Evolutionary conservation across 2,113 vertebrate genomes (phyloP).

Genomic region (Gila orcuttii): DNA sequence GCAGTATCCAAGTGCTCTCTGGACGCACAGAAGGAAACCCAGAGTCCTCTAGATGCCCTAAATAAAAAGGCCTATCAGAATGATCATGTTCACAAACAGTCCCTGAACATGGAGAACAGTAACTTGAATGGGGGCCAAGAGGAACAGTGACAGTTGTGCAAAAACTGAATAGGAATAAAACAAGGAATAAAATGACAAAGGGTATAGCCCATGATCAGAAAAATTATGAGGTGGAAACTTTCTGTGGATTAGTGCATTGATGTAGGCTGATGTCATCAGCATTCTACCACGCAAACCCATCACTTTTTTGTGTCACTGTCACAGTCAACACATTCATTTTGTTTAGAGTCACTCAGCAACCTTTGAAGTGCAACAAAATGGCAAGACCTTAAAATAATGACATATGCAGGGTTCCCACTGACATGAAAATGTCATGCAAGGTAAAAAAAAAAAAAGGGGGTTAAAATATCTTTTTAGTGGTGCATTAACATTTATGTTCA

Average conservation of each 20-base stretch:
- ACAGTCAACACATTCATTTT: slow-evolving; percentile 39
- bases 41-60: slow-evolving; percentile 69
- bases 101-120: slow-evolving; percentile 24
- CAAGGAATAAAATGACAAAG: not conserved
- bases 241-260: slow-evolving; percentile 49
- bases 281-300: slow-evolving; percentile 61
- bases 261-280: slow-evolving; percentile 57
- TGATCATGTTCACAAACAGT: slow-evolving; percentile 62
- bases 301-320: slow-evolving; percentile 13
- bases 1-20: slow-evolving; percentile 86
- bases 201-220: not conserved
- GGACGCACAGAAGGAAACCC: slow-evolving; percentile 75
- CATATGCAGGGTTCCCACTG: not conserved
- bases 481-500: too few relatives aligned
- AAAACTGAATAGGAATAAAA: not conserved
- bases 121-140: slow-evolving; percentile 30
- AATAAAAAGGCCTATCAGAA: slow-evolving; percentile 63
- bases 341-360: slow-evolving; percentile 22
- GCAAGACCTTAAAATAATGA: not conserved
- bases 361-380: slow-evolving; percentile 28
- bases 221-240: not conserved
- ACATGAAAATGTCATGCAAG: not conserved
- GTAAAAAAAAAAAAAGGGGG: not conserved
- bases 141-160: slow-evolving; percentile 43
- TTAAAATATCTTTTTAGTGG: too few relatives aligned